A percentile compares a stretch with the other conserved stretches of the same genome.
These are phyloP conservation scores for Parazoanthus swiftii DNA, from an alignment of 92 coral and sea anemone species.

Conservation along the genomic window DNA sequence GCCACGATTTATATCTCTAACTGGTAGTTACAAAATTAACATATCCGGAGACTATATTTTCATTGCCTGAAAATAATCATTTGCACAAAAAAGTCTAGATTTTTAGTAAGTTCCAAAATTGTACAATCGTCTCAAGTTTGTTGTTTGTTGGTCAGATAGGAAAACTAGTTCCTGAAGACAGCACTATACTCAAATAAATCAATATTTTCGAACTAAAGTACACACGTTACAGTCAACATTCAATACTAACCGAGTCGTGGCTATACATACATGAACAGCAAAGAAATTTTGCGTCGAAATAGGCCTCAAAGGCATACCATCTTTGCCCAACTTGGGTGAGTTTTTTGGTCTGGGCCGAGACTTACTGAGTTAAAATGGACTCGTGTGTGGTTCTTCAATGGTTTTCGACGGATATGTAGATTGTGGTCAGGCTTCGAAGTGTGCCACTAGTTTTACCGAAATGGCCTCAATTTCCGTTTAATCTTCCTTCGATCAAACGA, in stretches of 20 bases:
- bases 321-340: not conserved
- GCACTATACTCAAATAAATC: constrained; percentile 19
- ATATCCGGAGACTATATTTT: not conserved
- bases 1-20: not conserved
- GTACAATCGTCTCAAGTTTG: not conserved
- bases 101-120: not conserved
- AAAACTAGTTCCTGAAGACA: not conserved
- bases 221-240: constrained; percentile 44
- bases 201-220: constrained; percentile 53
- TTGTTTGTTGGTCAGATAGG: not conserved
- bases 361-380: not conserved
- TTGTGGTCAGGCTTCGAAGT: constrained; percentile 28
- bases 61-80: not conserved
- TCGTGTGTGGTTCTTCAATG: not conserved
- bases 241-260: not conserved
- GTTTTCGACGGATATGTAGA: constrained; percentile 17
- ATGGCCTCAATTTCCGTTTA: constrained; percentile 63
- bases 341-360: not conserved
- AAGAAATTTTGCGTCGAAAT: not conserved
- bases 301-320: not conserved
- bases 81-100: not conserved
- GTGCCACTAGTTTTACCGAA: constrained; percentile 26
- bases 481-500: constrained; percentile 56
- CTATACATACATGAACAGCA: not conserved
- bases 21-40: not conserved